Percentiles rank a stretch among this genome's conserved stretches.
phyloP scores from a whole-genome alignment of 1,140 invertebrate species.

The Charaxes varanes region DNA sequence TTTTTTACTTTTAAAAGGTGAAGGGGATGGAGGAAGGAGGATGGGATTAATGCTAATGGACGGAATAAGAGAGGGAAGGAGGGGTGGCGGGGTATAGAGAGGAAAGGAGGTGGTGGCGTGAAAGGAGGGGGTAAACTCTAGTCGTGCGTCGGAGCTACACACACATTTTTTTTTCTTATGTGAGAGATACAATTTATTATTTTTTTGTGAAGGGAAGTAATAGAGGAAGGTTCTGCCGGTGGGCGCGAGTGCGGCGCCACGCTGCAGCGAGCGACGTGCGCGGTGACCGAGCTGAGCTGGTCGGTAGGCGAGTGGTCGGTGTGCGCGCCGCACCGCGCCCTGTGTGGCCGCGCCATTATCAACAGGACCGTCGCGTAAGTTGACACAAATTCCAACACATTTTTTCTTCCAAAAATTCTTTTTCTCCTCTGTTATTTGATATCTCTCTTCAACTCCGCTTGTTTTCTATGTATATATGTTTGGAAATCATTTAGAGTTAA shows the following conservation, averaged over 20 bases:
- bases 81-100: no score
- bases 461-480: no score
- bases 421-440: neutral
- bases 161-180: no score
- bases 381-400: no score
- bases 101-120: no score
- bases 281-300: constrained; percentile 58
- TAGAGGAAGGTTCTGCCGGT: constrained; percentile 54
- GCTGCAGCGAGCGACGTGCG: constrained; percentile 62
- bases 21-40: no score
- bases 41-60: no score
- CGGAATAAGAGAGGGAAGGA: no score
- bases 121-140: no score
- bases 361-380: constrained; percentile 58
- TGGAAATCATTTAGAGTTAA: neutral
- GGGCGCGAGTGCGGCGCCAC: constrained; percentile 70
- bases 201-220: constrained; percentile 42
- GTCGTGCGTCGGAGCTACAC: no score
- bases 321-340: constrained; percentile 76
- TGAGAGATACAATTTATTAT: neutral
- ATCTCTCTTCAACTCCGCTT: neutral
- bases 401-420: no score
- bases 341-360: constrained; percentile 70
- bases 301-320: constrained; percentile 68
- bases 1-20: no score